Base-by-base conservation (phyloP, 2,888 invertebrate genomes). In the Phorcus lineatus region DNA sequence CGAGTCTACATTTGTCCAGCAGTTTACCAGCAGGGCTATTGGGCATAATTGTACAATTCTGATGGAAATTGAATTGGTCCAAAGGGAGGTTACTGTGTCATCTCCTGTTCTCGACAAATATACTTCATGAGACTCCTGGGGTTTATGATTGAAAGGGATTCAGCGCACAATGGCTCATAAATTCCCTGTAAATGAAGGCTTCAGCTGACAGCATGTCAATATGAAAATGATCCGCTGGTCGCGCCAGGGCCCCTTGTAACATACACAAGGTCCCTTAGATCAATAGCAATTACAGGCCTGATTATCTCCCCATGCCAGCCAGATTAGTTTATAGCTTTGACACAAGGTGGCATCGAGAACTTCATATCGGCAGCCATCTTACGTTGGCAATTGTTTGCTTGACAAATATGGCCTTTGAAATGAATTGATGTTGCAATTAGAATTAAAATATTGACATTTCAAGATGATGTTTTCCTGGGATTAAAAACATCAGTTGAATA, bases 71-170 rank as follows among this genome's bases (percentile, higher is more conserved):
- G 19, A 70, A 40, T 70, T 70, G 70, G 40, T 70, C 62, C 62
- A 70, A 70, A n/a, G 70, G 70, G 70, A 70, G 31, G 40, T 70
- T 40, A 70, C 70, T 19, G 13, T 36, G 70, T 70, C 70, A 70
- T 19, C 40, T 47, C 36, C 31, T 31, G 31, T 16, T 36, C 40
- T 70, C 36, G 28, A 36, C 40, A 70, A 70, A 70, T 70, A 19
- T 36, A 11, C 36, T 70, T 36, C 70, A 70, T 40, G 40, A 70
- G 70, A n/a, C 70, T 36, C 70, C 11, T 17, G 70, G 70, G 70
- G 11, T 70, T 70, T 70, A 70, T 70, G 70, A 40, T 70, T 70
- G 70, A 70, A 70, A 70, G 70, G 36, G 31, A 70, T 28, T 70
- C 70, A 11, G 19, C 40, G 28, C 36, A 70, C 70, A 70, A 40